These are phyloP conservation scores for Ibycter americanus DNA, from an alignment of 2,797 vertebrate genomes.

Conservation along the genomic window DNA sequence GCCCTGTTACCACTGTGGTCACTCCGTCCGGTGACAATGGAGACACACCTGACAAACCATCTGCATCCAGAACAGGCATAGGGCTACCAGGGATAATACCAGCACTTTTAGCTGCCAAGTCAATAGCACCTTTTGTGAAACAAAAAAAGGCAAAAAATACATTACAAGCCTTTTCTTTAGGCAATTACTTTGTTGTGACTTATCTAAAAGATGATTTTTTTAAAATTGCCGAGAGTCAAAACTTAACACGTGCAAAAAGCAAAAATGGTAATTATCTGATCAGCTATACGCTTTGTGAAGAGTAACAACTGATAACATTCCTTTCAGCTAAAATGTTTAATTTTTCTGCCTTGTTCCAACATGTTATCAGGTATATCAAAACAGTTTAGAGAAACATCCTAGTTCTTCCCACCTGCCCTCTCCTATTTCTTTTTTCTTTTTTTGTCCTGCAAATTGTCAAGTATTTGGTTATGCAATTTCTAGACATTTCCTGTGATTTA, in stretches of 20 bases:
- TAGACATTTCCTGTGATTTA: background rate
- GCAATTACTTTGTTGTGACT: background rate
- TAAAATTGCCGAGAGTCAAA: background rate
- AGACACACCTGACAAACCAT: constrained; percentile 72
- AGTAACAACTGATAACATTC: too few species aligned
- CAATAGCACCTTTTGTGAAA: constrained; percentile 87
- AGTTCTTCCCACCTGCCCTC: background rate
- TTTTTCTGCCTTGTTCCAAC: background rate
- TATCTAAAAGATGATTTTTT: background rate
- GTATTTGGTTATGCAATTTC: background rate
- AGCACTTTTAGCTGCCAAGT: constrained; percentile 94
- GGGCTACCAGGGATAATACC: constrained; percentile 93
- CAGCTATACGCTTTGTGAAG: background rate
- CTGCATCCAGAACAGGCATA: constrained; percentile 78
- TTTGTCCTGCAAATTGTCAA: background rate
- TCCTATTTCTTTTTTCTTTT: background rate
- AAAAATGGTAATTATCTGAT: background rate
- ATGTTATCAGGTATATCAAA: background rate
- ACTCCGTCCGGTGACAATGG: constrained; percentile 70
- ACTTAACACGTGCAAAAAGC: background rate
- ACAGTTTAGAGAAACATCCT: background rate
- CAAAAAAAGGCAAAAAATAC: background rate
- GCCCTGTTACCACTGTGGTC: constrained; percentile 34
- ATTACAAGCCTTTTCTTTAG: background rate
- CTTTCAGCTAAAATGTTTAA: background rate